These are phyloP conservation scores for Enteromius afrohamiltoni DNA, from an alignment of 2,797 vertebrate genomes.

Conservation along the genomic window DNA sequence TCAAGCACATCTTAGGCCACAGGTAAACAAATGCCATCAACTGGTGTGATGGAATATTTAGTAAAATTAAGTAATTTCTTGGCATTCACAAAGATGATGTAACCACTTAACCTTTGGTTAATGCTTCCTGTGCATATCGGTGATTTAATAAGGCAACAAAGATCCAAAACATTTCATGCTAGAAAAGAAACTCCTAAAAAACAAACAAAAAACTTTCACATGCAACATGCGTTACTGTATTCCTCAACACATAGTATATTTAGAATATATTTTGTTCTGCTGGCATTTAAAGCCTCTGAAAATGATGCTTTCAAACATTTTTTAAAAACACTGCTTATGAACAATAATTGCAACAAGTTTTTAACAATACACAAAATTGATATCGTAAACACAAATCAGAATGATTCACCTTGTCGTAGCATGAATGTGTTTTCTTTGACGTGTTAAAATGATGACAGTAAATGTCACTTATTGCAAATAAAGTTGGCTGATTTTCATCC, in stretches of 20 bases:
- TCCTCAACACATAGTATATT: slow-evolving; percentile 4
- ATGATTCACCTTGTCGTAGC: background rate
- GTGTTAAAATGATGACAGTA: background rate
- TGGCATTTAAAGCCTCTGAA: slow-evolving; percentile 15
- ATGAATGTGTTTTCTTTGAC: background rate
- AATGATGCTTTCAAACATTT: slow-evolving; percentile 10
- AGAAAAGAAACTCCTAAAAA: slow-evolving; percentile 27
- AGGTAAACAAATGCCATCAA: background rate
- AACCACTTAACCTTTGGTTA: slow-evolving; percentile 58
- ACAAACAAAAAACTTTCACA: slow-evolving; percentile 30
- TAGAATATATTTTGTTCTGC: slow-evolving; percentile 14
- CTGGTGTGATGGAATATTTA: background rate
- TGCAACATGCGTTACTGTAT: slow-evolving; percentile 56
- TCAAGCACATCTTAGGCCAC: slow-evolving; percentile 7
- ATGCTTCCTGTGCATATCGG: slow-evolving; percentile 43
- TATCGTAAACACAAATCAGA: slow-evolving; percentile 3
- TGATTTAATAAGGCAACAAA: slow-evolving; percentile 58
- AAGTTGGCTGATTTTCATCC: slow-evolving; percentile 8
- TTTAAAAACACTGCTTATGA: slow-evolving; percentile 12
- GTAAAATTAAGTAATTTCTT: slow-evolving; percentile 15
- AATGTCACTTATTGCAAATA: slow-evolving; percentile 36
- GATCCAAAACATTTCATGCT: slow-evolving; percentile 49
- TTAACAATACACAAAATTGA: slow-evolving; percentile 10
- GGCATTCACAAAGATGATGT: slow-evolving; percentile 21
- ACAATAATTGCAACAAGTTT: background rate